Percentiles rank a stretch among this genome's conserved stretches.
Evolutionary conservation across 2,113 vertebrate species (phyloP).

Genomic region (Lepus europaeus): DNA sequence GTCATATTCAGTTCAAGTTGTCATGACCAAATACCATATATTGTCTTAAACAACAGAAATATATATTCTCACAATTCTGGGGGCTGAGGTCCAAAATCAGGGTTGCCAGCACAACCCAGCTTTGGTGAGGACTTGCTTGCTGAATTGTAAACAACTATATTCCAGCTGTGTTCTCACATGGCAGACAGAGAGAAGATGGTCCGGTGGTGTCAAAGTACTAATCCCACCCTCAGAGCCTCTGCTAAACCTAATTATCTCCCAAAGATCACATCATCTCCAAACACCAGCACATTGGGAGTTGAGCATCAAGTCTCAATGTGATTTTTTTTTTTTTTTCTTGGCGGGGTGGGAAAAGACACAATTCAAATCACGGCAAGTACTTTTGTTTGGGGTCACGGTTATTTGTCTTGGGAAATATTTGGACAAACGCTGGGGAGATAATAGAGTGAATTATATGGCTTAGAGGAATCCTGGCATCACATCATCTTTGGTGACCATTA

Average conservation of each 20-base stretch:
- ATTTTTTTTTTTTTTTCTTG: not conserved
- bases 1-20: not conserved
- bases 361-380: not conserved
- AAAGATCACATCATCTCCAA: not conserved
- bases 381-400: not conserved
- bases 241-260: not conserved
- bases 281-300: not conserved
- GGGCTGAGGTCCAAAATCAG: not conserved
- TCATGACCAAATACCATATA: not conserved
- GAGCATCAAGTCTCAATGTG: not conserved
- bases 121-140: not conserved
- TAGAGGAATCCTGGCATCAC: not conserved
- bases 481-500: not conserved
- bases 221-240: not conserved
- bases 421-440: not conserved
- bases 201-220: not conserved
- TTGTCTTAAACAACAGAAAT: not conserved
- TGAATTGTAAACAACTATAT: not conserved
- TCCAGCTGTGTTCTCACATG: not conserved
- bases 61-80: not conserved
- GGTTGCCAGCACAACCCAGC: fast-evolving
- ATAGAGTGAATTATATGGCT: not conserved
- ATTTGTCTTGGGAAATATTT: not conserved
- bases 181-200: not conserved
- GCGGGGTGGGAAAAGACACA: too few relatives aligned